These are phyloP conservation scores for Lissocephala sabroskyi DNA, from an alignment of 2,888 invertebrate species.

Conservation along the genomic window DNA sequence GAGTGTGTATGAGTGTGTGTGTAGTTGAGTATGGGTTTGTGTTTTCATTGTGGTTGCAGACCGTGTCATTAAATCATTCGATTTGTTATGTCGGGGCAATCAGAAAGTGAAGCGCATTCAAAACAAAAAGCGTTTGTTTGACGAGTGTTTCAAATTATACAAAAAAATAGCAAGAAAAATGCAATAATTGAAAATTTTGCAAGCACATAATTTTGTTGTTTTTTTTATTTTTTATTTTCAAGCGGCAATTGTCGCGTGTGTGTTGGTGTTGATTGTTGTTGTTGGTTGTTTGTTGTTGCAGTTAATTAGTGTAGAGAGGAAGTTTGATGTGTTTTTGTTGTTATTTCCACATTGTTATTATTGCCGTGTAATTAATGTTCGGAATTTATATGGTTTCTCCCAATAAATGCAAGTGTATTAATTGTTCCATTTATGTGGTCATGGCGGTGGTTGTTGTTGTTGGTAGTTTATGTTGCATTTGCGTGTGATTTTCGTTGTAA, in stretches of 20 bases:
- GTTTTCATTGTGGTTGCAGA: constrained; percentile 37
- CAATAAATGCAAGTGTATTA: constrained; percentile 7
- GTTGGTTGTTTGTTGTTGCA: constrained; percentile 29
- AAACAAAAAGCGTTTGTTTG: no score
- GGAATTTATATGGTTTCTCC: constrained; percentile 20
- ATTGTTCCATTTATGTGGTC: constrained; percentile 8
- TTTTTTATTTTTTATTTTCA: no score
- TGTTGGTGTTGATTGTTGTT: constrained; percentile 10
- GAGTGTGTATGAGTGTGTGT: constrained; percentile 6
- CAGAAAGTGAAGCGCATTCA: no score
- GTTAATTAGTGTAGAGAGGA: constrained; percentile 36
- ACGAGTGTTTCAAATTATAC: background rate
- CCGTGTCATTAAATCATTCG: no score
- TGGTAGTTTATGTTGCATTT: constrained; percentile 6
- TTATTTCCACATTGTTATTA: constrained; percentile 26
- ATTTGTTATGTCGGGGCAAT: no score
- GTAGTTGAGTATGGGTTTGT: no score
- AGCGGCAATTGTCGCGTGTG: no score
- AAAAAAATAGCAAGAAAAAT: constrained; percentile 6
- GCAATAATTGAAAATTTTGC: constrained; percentile 5
- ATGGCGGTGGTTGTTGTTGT: constrained; percentile 4
- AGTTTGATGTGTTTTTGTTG: constrained; percentile 1
- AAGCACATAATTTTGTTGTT: constrained; percentile 3
- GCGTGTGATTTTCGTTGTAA: constrained; percentile 23
- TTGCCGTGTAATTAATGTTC: constrained; percentile 38